Conservation (phyloP, 2,113 vertebrate species). For the Brachyhypopomus occidentalis region DNA sequence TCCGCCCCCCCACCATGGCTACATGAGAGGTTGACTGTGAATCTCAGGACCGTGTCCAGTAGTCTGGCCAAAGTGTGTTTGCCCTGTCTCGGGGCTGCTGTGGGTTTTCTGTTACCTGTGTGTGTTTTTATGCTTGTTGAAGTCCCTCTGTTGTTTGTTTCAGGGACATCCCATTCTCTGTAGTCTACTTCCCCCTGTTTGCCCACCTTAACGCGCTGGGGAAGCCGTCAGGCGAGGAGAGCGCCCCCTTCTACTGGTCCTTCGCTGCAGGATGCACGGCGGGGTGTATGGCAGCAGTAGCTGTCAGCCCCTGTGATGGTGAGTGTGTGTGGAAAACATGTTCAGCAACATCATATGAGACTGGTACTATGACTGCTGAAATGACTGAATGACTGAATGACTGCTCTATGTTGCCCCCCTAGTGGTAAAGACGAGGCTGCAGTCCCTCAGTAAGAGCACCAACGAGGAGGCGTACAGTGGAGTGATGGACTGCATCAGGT, state of each 20-base stretch:
- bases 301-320: constrained; percentile 83
- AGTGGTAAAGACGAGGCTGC: constrained; percentile 82
- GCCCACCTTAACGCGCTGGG: constrained; percentile 80
- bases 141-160: constrained; percentile 1
- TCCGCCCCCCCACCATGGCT: too few relatives aligned
- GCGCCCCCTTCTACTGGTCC: constrained; percentile 79
- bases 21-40: too few relatives aligned
- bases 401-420: background rate
- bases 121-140: background rate
- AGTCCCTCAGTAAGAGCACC: constrained; percentile 77
- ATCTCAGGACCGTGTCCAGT: too few relatives aligned
- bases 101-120: background rate
- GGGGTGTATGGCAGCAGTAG: constrained; percentile 71
- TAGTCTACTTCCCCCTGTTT: constrained; percentile 83
- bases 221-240: constrained; percentile 60
- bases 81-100: too few relatives aligned
- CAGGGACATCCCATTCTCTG: constrained; percentile 82
- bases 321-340: constrained; percentile 40
- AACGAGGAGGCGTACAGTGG: constrained; percentile 80
- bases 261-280: constrained; percentile 78
- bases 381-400: background rate
- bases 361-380: background rate
- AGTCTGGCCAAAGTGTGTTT: too few relatives aligned
- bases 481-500: constrained; percentile 80
- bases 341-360: background rate